Percentiles rank a stretch among this genome's conserved stretches.
These are phyloP conservation scores for Antennarius striatus DNA, from an alignment of 2,113 vertebrate genomes.

Conservation along the genomic window DNA sequence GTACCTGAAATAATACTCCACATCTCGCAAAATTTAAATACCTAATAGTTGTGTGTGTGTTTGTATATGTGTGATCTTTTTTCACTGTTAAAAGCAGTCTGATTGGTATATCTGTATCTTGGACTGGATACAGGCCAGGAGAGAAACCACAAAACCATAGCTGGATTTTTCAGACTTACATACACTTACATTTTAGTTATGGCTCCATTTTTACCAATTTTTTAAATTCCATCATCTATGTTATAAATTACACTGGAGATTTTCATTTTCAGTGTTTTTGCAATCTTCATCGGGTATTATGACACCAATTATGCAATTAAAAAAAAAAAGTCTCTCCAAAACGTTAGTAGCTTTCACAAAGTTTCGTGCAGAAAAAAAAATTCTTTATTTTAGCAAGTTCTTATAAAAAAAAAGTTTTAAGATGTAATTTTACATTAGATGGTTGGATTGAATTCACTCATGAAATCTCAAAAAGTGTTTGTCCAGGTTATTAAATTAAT, in stretches of 20 bases:
- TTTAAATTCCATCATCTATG: conserved; percentile 29
- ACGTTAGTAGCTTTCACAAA: too few relatives aligned
- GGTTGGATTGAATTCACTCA: too few relatives aligned
- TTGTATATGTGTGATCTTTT: conserved; percentile 66
- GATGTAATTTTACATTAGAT: too few relatives aligned
- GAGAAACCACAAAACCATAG: conserved; percentile 43
- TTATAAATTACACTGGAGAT: conserved; percentile 8
- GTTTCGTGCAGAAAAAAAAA: too few relatives aligned
- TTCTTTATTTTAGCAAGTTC: too few relatives aligned
- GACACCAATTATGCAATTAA: too few relatives aligned
- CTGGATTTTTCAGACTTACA: conserved; percentile 46
- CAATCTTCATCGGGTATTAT: too few relatives aligned
- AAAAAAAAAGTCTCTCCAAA: too few relatives aligned
- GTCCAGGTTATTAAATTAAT: too few relatives aligned
- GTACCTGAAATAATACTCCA: conserved; percentile 70
- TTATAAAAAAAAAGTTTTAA: too few relatives aligned
- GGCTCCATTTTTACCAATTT: conserved; percentile 33
- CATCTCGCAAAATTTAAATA: conserved; percentile 60
- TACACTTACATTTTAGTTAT: conserved; percentile 37
- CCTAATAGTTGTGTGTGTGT: conserved; percentile 52
- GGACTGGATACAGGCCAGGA: conserved; percentile 55
- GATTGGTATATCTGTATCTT: conserved; percentile 58
- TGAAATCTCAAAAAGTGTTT: too few relatives aligned
- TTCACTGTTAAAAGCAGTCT: conserved; percentile 61
- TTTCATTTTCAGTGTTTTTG: neutral